Percentiles rank a stretch among this genome's conserved stretches.
phyloP scores from a whole-genome alignment of 2,888 invertebrate species.

The Carterocephalus palaemon region DNA sequence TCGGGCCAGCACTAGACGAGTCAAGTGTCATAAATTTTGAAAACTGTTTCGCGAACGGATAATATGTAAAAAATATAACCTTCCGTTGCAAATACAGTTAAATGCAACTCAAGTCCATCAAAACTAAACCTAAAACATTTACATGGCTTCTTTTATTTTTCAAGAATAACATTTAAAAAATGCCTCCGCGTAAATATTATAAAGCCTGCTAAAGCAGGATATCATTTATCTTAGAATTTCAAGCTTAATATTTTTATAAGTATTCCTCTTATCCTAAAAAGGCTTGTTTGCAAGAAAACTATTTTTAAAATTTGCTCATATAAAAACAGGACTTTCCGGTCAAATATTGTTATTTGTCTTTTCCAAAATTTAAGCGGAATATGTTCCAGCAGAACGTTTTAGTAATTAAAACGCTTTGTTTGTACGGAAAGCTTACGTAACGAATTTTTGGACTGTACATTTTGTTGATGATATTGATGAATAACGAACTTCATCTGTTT shows the following conservation, averaged over 20 bases:
- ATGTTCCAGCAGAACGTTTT: conserved; percentile 11
- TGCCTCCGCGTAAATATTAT: too few species aligned
- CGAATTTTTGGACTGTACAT: conserved; percentile 6
- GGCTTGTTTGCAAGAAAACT: neutral
- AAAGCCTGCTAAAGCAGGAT: too few species aligned
- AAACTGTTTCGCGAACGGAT: conserved; percentile 71
- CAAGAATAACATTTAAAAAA: too few species aligned
- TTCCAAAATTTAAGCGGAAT: conserved; percentile 10
- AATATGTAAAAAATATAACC: conserved; percentile 70
- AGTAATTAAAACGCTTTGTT: conserved; percentile 17
- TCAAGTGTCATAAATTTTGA: conserved; percentile 77
- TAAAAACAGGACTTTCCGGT: conserved; percentile 7
- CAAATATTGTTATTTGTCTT: conserved; percentile 16
- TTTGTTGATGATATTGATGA: too few species aligned
- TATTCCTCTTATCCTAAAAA: too few species aligned
- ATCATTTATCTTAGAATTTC: too few species aligned
- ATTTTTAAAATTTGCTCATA: conserved; percentile 3
- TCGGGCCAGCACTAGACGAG: conserved; percentile 73
- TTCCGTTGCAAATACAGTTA: conserved; percentile 32
- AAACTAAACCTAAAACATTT: too few species aligned
- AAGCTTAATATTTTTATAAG: too few species aligned
- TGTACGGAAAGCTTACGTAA: conserved; percentile 1
- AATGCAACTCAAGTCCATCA: too few species aligned
- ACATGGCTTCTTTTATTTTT: too few species aligned
- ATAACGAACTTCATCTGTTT: too few species aligned